A percentile compares a stretch with the other conserved stretches of the same genome.
phyloP scores from a whole-genome alignment of 1,140 invertebrate genomes.

The Anastatus disparis region DNA sequence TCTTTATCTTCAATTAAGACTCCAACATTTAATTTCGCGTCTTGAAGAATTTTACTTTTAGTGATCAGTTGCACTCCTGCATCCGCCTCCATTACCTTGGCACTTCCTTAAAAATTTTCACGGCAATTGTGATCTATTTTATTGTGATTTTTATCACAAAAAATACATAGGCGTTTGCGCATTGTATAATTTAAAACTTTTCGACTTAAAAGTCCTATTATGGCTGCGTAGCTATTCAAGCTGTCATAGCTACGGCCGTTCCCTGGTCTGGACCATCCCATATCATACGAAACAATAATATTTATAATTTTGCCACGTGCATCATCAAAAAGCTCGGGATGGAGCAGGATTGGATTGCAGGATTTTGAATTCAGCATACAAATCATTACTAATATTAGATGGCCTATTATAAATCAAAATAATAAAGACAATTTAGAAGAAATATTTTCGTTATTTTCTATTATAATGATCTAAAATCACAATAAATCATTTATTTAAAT shows the following conservation, averaged over 20 bases:
- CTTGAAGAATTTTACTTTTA: constrained; percentile 18
- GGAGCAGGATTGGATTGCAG: no score
- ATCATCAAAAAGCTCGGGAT: no score
- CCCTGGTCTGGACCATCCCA: constrained; percentile 26
- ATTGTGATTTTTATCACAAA: no score
- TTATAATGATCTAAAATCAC: no score
- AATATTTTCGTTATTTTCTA: no score
- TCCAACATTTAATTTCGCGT: constrained; percentile 19
- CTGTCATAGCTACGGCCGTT: constrained; percentile 30
- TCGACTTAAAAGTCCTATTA: constrained; percentile 26
- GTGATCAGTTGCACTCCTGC: constrained; percentile 23
- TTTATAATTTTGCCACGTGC: no score
- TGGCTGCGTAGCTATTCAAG: constrained; percentile 35
- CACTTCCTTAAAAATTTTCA: constrained; percentile 30
- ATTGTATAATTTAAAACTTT: constrained; percentile 34
- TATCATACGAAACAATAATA: constrained; percentile 34
- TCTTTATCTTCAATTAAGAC: constrained; percentile 24
- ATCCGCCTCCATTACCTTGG: constrained; percentile 32
- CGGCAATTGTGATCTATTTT: constrained; percentile 33
- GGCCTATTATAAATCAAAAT: no score
- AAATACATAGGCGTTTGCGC: constrained; percentile 26
- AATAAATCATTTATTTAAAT: no score
- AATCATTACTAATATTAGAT: no score
- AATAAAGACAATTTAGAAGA: no score
- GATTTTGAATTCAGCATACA: no score